Evolutionary conservation across 1,140 invertebrate species (phyloP).

Genomic region (Drosophila repletoides): DNA sequence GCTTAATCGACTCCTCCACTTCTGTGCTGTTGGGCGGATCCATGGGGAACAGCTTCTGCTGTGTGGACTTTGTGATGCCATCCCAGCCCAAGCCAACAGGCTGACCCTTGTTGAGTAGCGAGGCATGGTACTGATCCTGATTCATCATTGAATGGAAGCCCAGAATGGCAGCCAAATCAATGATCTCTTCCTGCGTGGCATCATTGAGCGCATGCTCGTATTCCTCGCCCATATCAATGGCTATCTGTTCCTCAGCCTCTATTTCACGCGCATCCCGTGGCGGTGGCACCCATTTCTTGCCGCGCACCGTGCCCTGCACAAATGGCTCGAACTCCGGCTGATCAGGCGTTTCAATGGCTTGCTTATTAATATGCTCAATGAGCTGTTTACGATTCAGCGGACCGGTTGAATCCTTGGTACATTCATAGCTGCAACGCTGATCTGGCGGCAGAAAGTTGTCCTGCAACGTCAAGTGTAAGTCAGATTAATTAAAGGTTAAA

Average conservation of each 20-base stretch:
- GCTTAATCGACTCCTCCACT: constrained; percentile 94
- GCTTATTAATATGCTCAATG: constrained; percentile 98
- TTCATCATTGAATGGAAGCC: constrained; percentile 99
- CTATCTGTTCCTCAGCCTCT: constrained; percentile 94
- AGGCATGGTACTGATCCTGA: constrained; percentile 99
- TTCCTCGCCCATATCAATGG: constrained; percentile 96
- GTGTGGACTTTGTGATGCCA: constrained; percentile 96
- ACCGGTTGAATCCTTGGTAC: constrained; percentile 96
- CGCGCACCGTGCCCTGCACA: constrained; percentile 93
- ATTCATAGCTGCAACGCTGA: constrained; percentile 97
- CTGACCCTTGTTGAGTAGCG: constrained; percentile 94
- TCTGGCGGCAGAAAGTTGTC: constrained; percentile 97
- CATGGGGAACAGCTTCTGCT: constrained; percentile 93
- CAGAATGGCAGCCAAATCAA: constrained; percentile 98
- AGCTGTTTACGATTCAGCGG: constrained; percentile 97
- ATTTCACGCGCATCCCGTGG: constrained; percentile 91
- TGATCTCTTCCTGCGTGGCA: constrained; percentile 98
- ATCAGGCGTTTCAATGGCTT: constrained; percentile 98
- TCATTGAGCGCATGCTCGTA: constrained; percentile 95
- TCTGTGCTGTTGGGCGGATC: constrained; percentile 98
- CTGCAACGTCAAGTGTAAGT: constrained; percentile 88
- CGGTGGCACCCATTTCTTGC: constrained; percentile 96
- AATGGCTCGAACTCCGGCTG: constrained; percentile 97
- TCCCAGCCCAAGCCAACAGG: constrained; percentile 94
- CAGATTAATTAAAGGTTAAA: neutral